Conservation (phyloP, 2,113 vertebrate genomes). For the Rhineura floridana region DNA sequence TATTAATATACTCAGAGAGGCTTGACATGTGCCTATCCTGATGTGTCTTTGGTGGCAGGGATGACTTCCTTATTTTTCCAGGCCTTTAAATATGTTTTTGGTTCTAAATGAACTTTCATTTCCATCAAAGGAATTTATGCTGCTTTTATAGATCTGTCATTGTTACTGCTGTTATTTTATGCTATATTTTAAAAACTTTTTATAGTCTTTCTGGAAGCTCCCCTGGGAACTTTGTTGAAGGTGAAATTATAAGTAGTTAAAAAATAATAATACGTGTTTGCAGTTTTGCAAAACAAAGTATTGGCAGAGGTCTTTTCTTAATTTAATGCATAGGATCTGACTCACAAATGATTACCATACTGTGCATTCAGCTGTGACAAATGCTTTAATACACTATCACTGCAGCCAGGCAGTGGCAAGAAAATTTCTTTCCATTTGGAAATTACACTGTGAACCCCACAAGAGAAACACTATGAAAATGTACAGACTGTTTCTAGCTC, state of each 20-base stretch:
- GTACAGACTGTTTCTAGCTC: not conserved
- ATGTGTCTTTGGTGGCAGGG: no score
- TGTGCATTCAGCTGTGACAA: not conserved
- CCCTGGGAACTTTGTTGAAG: not conserved
- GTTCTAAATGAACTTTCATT: no score
- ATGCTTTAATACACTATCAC: not conserved
- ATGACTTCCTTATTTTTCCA: no score
- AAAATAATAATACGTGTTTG: not conserved
- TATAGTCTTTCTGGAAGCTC: no score
- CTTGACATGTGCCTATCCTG: no score
- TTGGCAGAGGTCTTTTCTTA: not conserved
- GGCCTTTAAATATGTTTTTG: no score
- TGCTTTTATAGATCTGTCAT: no score
- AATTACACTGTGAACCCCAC: not conserved
- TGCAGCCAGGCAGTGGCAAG: not conserved
- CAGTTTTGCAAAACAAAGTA: not conserved
- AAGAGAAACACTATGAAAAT: not conserved
- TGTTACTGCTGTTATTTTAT: no score
- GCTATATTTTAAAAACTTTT: no score
- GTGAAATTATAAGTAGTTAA: not conserved
- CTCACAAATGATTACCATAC: not conserved
- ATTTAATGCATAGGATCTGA: not conserved
- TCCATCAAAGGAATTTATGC: no score
- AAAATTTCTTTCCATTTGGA: not conserved
- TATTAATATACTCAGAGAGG: no score